Evolutionary conservation across 1,140 invertebrate species (phyloP).

Genomic region (Zeugodacus cucurbitae): DNA sequence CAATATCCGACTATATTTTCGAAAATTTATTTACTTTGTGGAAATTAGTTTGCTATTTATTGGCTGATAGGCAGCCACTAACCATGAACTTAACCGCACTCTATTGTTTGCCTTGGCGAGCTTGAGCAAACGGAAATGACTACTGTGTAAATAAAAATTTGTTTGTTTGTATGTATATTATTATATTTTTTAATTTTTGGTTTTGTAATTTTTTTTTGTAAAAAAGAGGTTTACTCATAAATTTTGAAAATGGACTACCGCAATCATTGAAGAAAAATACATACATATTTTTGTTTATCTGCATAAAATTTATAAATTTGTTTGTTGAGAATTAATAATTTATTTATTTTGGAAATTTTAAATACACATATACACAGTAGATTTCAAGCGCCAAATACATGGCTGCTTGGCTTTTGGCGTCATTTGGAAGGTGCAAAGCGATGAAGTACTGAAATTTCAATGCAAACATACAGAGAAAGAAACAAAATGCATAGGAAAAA

Average conservation of each 20-base stretch:
- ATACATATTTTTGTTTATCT: not conserved
- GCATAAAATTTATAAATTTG: not conserved
- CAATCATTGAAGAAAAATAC: not conserved
- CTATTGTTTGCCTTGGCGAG: not conserved
- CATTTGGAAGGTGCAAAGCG: not conserved
- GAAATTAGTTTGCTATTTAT: conserved; percentile 17
- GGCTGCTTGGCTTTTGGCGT: not conserved
- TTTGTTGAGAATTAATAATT: not conserved
- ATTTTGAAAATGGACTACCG: too few species aligned
- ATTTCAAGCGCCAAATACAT: not conserved
- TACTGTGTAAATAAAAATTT: not conserved
- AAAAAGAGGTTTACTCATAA: too few species aligned
- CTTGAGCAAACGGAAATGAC: not conserved
- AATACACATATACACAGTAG: not conserved
- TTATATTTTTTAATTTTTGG: too few species aligned
- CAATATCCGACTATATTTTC: not conserved
- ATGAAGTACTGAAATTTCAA: not conserved
- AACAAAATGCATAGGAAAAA: too few species aligned
- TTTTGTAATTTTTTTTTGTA: too few species aligned
- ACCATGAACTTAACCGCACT: conserved; percentile 7
- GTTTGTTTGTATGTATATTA: not conserved
- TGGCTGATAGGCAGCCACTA: not conserved
- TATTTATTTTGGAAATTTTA: not conserved
- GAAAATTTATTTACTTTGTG: conserved; percentile 2
- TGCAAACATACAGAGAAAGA: not conserved